phyloP scores from a whole-genome alignment of 2,888 invertebrate genomes.

The Biston betularia region DNA sequence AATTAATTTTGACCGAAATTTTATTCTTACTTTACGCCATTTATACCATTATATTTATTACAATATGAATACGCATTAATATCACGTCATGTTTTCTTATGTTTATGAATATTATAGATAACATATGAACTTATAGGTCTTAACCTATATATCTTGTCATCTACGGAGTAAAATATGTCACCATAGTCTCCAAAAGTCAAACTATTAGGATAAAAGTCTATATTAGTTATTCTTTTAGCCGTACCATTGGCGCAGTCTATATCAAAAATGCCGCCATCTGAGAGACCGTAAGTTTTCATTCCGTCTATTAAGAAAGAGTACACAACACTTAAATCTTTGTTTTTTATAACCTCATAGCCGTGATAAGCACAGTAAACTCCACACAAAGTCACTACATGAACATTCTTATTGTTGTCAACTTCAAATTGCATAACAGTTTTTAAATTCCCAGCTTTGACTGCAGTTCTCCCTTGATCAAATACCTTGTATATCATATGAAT shows the following conservation, averaged over 20 bases:
- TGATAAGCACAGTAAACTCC: conserved; percentile 70
- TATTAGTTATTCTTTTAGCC: conserved; percentile 61
- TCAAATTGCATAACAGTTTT: conserved; percentile 74
- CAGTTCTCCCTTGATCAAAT: conserved; percentile 57
- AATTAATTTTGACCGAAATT: background rate
- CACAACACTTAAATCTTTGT: conserved; percentile 63
- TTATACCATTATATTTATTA: too few species aligned
- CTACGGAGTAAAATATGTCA: conserved; percentile 71
- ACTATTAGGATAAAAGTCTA: conserved; percentile 68
- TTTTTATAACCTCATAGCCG: conserved; percentile 66
- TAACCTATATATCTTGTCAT: conserved; percentile 68
- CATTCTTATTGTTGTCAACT: conserved; percentile 68
- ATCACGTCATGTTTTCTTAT: conserved; percentile 47
- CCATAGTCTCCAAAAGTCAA: conserved; percentile 77
- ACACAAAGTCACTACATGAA: conserved; percentile 74
- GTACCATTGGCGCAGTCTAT: conserved; percentile 74
- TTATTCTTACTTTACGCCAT: background rate
- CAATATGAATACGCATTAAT: background rate
- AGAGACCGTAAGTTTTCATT: conserved; percentile 65
- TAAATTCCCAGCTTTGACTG: conserved; percentile 61
- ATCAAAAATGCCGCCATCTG: conserved; percentile 65
- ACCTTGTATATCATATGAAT: conserved; percentile 76
- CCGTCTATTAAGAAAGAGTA: conserved; percentile 69
- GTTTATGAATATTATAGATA: conserved; percentile 64
- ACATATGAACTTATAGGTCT: conserved; percentile 71